Base-by-base conservation (phyloP, 1,140 invertebrate species). In the Ceratosolen solmsi region DNA sequence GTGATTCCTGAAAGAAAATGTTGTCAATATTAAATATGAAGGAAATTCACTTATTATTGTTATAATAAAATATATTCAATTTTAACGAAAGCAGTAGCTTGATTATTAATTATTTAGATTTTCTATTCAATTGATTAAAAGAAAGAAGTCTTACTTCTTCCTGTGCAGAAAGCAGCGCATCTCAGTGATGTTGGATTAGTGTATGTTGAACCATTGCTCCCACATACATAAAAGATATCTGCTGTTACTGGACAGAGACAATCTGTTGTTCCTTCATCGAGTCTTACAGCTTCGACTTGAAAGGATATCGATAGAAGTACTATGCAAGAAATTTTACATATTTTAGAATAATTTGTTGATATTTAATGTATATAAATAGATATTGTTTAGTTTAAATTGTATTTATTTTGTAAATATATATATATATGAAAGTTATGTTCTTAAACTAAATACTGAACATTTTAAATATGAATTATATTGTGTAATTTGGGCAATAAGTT, bases 171-270 rank as follows among this genome's bases (percentile, higher is more conserved):
- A 20, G 0, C 33, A 54, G 41, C 46, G 25, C 76, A 78, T 51
- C 46, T 36, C 4, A 78, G 13, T 11, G 71, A 9, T 3, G 58
- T 36, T 1, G 49, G 80, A 75, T 81, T 81, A 0, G 46, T 58
- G 11, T 81, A 81, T 20, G 80, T 81, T 41, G 65, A 49, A n/a
- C 80, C 80, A 20, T 81, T 75, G n/a, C 49, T 75, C 9, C 80
- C 80, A 51, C 80, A 81, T 56, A 81, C 70, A 4, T 72, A 70
- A 36, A n/a, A 41, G 3, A 68, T 56, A 9, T 81, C 46, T 2
- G 51, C 58, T 27, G 60, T 54, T 13, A 30, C 49, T 33, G 46
- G 20, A 9, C 80, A 81, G 17, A 25, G 8, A 56, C 79, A 80
- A 30, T 20, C 56, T 27, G 36, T 60, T 46, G 58, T 60, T 46